Conservation (phyloP, 2,113 vertebrate genomes). For the Tragelaphus scriptus region DNA sequence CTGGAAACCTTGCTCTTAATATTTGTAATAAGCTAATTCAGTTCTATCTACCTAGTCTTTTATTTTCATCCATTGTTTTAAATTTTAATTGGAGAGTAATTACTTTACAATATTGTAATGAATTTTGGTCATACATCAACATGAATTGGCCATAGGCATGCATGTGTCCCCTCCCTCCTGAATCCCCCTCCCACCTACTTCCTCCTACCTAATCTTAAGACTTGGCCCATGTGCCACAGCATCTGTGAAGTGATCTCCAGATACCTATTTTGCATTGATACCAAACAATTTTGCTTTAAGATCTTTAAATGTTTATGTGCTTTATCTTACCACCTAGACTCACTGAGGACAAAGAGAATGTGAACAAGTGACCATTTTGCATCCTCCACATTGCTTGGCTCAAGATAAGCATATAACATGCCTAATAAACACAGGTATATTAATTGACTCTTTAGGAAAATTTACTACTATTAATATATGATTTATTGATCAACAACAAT, state of each 20-base stretch:
- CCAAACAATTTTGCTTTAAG: background rate
- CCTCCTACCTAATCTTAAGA: background rate
- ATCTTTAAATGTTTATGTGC: background rate
- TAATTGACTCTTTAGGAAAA: background rate
- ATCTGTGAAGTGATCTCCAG: background rate
- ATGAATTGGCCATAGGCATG: background rate
- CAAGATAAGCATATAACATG: background rate
- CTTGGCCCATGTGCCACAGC: background rate
- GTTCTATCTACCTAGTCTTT: background rate
- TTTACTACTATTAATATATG: background rate
- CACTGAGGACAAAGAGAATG: background rate
- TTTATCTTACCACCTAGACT: background rate
- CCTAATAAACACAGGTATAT: background rate
- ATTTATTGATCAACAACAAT: background rate
- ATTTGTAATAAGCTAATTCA: background rate
- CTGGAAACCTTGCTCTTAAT: background rate
- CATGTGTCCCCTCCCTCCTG: background rate
- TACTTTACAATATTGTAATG: background rate
- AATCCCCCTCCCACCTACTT: background rate
- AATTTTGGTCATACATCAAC: background rate
- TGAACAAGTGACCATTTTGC: background rate
- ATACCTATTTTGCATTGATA: background rate
- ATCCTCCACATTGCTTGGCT: background rate
- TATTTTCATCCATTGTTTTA: background rate
- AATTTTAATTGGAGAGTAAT: background rate